Percentiles rank a stretch among this genome's conserved stretches.
phyloP scores from a whole-genome alignment of 1,140 invertebrate species.

The Rhopalosiphum padi region DNA sequence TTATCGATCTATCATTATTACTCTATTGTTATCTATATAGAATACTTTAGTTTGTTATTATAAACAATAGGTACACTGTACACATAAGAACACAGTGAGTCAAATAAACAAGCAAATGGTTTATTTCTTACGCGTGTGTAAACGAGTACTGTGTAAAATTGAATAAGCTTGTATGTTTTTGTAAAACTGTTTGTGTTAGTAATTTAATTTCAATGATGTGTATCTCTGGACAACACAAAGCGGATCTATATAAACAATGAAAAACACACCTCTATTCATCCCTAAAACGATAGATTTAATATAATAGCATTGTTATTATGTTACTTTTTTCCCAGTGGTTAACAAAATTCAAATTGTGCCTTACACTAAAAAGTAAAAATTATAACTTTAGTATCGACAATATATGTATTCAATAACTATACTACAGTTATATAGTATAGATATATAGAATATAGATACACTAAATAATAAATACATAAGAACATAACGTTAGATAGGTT shows the following conservation, averaged over 20 bases:
- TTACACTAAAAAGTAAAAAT: not conserved
- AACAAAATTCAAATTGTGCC: not conserved
- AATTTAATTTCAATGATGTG: conserved; percentile 47
- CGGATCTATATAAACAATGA: conserved; percentile 35
- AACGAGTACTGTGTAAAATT: not conserved
- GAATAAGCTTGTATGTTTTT: conserved; percentile 15
- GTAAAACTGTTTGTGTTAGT: conserved; percentile 6
- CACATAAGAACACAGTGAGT: not conserved
- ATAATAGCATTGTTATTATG: not conserved
- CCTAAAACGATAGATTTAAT: conserved; percentile 23
- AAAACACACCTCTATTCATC: conserved; percentile 42
- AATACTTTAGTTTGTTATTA: not conserved
- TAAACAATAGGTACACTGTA: conserved; percentile 37
- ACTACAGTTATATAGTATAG: not conserved
- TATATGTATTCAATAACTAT: not conserved
- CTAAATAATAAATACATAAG: not conserved
- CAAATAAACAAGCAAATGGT: not conserved
- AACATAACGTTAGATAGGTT: not conserved
- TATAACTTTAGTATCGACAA: not conserved
- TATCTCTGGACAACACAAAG: conserved; percentile 35
- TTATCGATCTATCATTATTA: conserved; percentile 46
- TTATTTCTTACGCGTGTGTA: not conserved
- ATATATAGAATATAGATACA: not conserved
- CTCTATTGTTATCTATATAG: conserved; percentile 30
- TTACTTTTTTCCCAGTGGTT: not conserved